These are phyloP conservation scores for Linnaemya tessellans DNA, from an alignment of 2,888 invertebrate genomes.

Conservation along the genomic window DNA sequence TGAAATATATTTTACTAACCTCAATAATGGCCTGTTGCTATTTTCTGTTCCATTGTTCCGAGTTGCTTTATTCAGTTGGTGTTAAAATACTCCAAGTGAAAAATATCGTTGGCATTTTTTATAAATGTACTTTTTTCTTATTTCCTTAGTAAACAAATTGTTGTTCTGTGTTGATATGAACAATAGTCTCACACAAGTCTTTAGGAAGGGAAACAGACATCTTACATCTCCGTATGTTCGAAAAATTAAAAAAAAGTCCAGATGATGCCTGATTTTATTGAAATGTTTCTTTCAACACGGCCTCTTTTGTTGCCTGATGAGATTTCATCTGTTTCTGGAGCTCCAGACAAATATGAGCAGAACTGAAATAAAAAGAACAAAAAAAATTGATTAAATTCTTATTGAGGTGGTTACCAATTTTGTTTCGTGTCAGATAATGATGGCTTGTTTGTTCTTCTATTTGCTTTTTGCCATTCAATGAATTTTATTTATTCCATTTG, in stretches of 20 bases:
- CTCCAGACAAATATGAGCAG: constrained; percentile 28
- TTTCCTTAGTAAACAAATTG: constrained; percentile 26
- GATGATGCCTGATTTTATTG: constrained; percentile 64
- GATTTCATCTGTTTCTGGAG: constrained; percentile 53
- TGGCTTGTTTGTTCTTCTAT: constrained; percentile 17
- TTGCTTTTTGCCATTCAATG: constrained; percentile 45
- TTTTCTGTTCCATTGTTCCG: not conserved
- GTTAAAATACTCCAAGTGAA: not conserved
- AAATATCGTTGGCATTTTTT: not conserved
- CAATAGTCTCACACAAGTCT: constrained; percentile 26
- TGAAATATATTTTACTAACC: not conserved
- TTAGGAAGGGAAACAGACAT: constrained; percentile 20
- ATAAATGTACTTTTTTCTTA: constrained; percentile 6
- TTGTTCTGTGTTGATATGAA: not conserved
- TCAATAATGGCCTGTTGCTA: constrained; percentile 55
- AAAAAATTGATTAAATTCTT: constrained; percentile 66
- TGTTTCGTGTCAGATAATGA: constrained; percentile 30
- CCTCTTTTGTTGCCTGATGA: constrained; percentile 49
- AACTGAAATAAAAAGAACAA: constrained; percentile 30
- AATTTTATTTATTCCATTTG: constrained; percentile 29
- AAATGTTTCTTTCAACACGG: constrained; percentile 44
- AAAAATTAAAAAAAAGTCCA: constrained; percentile 41
- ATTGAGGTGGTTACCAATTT: constrained; percentile 50
- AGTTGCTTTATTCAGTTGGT: not conserved
- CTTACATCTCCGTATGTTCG: constrained; percentile 13